Percentiles rank a stretch among this genome's conserved stretches.
Conservation (phyloP, 2,113 vertebrate species). For the Amphilophus citrinellus region DNA sequence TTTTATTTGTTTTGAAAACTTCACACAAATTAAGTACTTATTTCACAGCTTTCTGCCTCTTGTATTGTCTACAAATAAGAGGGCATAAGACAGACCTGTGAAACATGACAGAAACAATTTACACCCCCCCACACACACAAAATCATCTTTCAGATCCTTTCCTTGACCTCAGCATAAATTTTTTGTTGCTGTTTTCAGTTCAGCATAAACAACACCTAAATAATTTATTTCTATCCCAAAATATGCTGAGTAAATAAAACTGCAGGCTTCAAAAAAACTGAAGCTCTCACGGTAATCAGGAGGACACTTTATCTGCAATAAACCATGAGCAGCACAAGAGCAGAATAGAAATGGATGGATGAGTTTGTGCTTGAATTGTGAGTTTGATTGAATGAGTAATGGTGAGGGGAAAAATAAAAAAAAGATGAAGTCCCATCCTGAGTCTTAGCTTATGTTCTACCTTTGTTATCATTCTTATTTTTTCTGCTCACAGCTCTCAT, state of each 20-base stretch:
- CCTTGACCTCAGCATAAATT: conserved; percentile 58
- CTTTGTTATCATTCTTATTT: background rate
- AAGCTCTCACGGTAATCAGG: conserved; percentile 6
- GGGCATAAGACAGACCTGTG: conserved; percentile 2
- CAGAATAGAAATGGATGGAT: background rate
- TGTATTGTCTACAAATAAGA: background rate
- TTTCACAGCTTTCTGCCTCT: conserved; percentile 17
- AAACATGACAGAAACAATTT: conserved; percentile 39
- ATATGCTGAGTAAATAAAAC: conserved; percentile 35
- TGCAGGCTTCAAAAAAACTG: conserved; percentile 7
- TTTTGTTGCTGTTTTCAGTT: conserved; percentile 45
- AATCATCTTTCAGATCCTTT: conserved; percentile 40
- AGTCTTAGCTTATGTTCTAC: background rate
- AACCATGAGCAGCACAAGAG: background rate
- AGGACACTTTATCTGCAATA: conserved; percentile 4
- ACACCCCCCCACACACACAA: background rate
- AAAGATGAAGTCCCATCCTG: background rate
- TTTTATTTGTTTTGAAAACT: background rate
- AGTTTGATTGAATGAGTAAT: background rate
- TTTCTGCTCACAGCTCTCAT: background rate
- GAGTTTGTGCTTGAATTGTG: background rate
- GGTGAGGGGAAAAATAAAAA: background rate
- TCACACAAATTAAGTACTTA: conserved; percentile 7
- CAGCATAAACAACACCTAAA: conserved; percentile 55
- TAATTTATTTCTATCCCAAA: conserved; percentile 52